Evolutionary conservation across 1,140 invertebrate species (phyloP).

Genomic region (Aphelinus atriplicis): DNA sequence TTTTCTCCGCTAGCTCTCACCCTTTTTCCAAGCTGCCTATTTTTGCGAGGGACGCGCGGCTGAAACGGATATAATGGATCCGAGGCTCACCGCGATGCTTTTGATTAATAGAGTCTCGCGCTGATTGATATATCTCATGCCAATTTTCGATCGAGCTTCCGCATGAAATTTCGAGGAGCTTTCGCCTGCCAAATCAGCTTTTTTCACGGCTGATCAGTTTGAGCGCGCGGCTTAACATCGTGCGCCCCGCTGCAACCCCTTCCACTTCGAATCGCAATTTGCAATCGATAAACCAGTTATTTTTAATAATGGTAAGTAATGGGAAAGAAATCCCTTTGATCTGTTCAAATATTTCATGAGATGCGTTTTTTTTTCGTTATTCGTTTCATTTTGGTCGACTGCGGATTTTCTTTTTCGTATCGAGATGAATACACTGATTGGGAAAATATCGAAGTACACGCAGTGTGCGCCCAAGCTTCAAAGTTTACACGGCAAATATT

Average conservation of each 20-base stretch:
- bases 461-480: too few relatives aligned
- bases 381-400: too few relatives aligned
- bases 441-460: too few relatives aligned
- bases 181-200: conserved; percentile 1
- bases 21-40: not conserved
- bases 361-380: too few relatives aligned
- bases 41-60: not conserved
- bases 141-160: conserved; percentile 8
- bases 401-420: too few relatives aligned
- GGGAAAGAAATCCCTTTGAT: not conserved
- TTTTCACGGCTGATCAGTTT: conserved; percentile 1
- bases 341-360: not conserved
- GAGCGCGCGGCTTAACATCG: not conserved
- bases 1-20: conserved; percentile 21
- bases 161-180: conserved; percentile 3
- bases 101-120: conserved; percentile 33
- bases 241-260: not conserved
- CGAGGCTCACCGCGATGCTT: not conserved
- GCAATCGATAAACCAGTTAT: conserved; percentile 23
- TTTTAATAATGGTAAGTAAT: conserved; percentile 8
- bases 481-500: too few relatives aligned
- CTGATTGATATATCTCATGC: conserved; percentile 28
- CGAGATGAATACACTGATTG: too few relatives aligned
- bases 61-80: conserved; percentile 3
- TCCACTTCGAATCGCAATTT: not conserved